Evolutionary conservation across 1,140 invertebrate species (phyloP), one percentile per base, ranked within the genome.

Genomic region (Pseudomyrmex sp.): DNA sequence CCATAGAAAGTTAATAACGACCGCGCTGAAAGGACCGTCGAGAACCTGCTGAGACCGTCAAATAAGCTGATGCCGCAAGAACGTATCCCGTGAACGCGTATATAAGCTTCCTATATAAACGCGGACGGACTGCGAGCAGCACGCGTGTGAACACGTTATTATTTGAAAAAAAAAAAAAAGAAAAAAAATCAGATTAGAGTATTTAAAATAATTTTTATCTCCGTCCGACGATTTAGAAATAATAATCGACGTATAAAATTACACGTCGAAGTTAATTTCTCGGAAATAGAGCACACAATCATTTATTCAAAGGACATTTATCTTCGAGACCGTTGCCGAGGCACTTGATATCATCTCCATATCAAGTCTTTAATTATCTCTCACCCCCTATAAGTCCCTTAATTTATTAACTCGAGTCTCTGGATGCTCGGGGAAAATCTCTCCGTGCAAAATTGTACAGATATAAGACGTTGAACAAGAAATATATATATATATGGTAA

Each of bases 51-150:
- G 46, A 54, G 74, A 52, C 74, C 23, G 15, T 72, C 86, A 44
- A 75, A 85, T 62, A 73, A 88, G 77, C 87, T 85, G 86, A 88
- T 82, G 62, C 44, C 77, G 87, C 87, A 88, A 26, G 72, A 88
- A 87, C n/a, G 23, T 84, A 84, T 80, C 58, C 63, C 69, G 48
- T 69, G 80, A 75, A 86, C 86, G 84, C 52, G 54, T 79, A 7
- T 35, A 35, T 35, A 86, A 82, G 74, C 85, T 72, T 66, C 44
- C 44, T 35, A 48, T 62, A 35, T 35, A 48, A 77, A 72, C 23
- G 76, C 76, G 35, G 61, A 77, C 75, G 82, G 83, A 61, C 65
- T 13, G 46, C 50, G 52, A 48, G n/a, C 61, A 0, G 35, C 35
- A 35, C 35, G 35, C 35, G 35, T 35, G 35, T 35, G 5, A 5